phyloP scores from a whole-genome alignment of 2,888 invertebrate species.

The Dicranocentrus wangi region DNA sequence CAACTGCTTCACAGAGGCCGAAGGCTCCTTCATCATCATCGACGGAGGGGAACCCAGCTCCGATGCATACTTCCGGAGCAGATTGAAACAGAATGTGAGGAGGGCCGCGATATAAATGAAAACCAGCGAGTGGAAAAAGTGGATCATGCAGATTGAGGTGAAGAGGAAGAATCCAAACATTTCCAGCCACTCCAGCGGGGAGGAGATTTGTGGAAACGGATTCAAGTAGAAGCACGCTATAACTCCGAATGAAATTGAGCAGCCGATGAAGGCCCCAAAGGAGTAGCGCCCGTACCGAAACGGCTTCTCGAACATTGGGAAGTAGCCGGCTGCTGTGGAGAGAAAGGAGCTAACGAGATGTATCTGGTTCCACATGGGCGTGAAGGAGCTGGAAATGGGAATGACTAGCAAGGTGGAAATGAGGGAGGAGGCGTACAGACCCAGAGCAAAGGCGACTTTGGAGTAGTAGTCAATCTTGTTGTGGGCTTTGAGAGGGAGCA shows the following conservation, averaged over 20 bases:
- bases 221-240: neutral
- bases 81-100: neutral
- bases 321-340: neutral
- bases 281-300: neutral
- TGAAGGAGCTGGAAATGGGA: neutral
- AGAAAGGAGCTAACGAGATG: neutral
- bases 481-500: conserved; percentile 12
- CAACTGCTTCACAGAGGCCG: neutral
- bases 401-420: neutral
- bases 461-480: conserved; percentile 1
- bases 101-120: neutral
- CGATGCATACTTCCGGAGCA: neutral
- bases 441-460: neutral
- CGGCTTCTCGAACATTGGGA: conserved; percentile 7
- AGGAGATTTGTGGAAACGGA: neutral
- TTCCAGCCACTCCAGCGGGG: neutral
- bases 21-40: too few species aligned
- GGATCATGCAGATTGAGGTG: neutral
- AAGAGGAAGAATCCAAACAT: neutral
- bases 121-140: neutral
- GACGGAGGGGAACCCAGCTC: neutral
- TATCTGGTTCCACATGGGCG: neutral
- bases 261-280: neutral
- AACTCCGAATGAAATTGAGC: neutral
- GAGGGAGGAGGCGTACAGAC: neutral